phyloP scores from a whole-genome alignment of 2,888 invertebrate genomes.

The Cacoxenus indagator region DNA sequence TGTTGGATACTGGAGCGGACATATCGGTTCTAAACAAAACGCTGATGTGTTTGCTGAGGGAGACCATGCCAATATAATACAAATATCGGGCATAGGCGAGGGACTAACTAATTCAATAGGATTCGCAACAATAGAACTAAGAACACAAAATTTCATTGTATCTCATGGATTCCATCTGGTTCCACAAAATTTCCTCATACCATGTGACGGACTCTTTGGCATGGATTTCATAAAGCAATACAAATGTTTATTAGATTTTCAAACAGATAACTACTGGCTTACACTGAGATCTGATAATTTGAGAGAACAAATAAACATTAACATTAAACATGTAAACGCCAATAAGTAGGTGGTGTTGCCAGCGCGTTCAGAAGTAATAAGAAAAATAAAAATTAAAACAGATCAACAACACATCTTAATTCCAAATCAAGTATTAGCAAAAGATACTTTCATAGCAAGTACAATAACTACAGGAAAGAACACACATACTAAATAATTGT shows the following conservation, averaged over 20 bases:
- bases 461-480: not conserved
- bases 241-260: constrained; percentile 23
- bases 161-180: constrained; percentile 6
- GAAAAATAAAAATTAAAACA: constrained; percentile 10
- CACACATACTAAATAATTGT: too few species aligned
- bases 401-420: constrained; percentile 8
- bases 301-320: constrained; percentile 9
- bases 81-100: constrained; percentile 19
- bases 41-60: not conserved
- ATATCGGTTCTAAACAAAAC: constrained; percentile 13
- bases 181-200: constrained; percentile 7
- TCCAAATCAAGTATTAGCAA: constrained; percentile 18
- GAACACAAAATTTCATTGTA: not conserved
- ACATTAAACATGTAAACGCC: not conserved
- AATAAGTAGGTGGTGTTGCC: not conserved
- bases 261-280: not conserved
- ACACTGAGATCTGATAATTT: constrained; percentile 13
- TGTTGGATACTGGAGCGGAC: constrained; percentile 9
- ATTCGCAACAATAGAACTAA: constrained; percentile 13
- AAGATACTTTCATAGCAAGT: constrained; percentile 15
- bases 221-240: constrained; percentile 21
- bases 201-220: constrained; percentile 3
- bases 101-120: constrained; percentile 20
- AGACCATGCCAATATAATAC: not conserved
- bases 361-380: constrained; percentile 1